Percentiles rank a stretch among this genome's conserved stretches.
These are phyloP conservation scores for Pangasius djambal DNA, from an alignment of 2,797 vertebrate species.

Conservation along the genomic window DNA sequence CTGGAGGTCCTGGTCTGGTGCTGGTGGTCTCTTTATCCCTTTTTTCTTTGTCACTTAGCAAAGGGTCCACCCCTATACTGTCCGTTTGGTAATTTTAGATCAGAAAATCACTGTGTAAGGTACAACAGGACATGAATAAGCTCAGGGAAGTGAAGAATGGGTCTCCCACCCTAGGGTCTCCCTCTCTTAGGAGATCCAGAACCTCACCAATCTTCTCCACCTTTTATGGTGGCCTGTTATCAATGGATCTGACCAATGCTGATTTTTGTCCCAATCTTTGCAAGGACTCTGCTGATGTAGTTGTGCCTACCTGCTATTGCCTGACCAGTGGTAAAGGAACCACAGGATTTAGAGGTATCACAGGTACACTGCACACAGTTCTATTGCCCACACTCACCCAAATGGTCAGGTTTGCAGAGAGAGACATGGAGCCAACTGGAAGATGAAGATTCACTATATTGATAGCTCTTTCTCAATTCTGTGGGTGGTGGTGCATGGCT, in stretches of 20 bases:
- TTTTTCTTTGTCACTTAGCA: too few relatives aligned
- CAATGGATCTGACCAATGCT: background rate
- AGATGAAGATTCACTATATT: background rate
- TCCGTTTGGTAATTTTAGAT: too few relatives aligned
- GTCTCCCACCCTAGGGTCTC: too few relatives aligned
- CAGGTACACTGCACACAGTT: background rate
- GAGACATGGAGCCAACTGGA: background rate
- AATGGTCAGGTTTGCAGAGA: background rate
- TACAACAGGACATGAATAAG: too few relatives aligned
- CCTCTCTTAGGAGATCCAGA: background rate
- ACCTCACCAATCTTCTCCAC: background rate
- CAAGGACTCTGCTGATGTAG: background rate
- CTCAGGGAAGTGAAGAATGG: too few relatives aligned
- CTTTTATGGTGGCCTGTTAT: background rate
- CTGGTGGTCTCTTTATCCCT: too few relatives aligned
- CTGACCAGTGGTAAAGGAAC: background rate
- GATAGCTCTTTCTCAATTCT: background rate
- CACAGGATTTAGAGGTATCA: background rate
- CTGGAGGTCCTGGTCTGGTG: too few relatives aligned
- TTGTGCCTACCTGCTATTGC: background rate
- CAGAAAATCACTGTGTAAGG: too few relatives aligned
- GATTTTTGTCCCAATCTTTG: background rate
- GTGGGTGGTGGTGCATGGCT: background rate
- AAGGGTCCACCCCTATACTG: too few relatives aligned
- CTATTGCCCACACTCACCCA: background rate